A percentile compares a stretch with the other conserved stretches of the same genome.
Evolutionary conservation across 2,797 vertebrate species (phyloP).

Genomic region (Lepilemur ruficaudatus): DNA sequence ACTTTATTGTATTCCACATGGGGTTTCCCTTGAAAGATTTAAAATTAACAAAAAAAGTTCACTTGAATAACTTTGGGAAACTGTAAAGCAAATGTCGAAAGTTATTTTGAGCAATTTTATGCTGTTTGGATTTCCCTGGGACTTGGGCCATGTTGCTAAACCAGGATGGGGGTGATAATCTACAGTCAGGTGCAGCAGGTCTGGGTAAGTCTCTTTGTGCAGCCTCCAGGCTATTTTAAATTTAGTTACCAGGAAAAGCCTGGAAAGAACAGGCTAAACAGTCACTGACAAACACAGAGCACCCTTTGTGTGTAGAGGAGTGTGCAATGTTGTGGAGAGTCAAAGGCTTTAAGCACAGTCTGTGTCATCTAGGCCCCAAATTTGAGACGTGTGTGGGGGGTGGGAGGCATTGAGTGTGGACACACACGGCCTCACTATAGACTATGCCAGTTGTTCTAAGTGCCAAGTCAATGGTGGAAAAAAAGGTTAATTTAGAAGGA

Average conservation of each 20-base stretch:
- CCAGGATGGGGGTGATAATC: not conserved
- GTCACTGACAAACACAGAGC: not conserved
- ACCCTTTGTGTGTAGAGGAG: not conserved
- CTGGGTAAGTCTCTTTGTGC: not conserved
- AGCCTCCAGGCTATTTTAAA: not conserved
- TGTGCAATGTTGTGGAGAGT: not conserved
- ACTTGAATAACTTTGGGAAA: not conserved
- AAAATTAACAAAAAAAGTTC: not conserved
- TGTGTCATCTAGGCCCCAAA: not conserved
- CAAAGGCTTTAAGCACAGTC: not conserved
- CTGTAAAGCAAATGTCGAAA: not conserved
- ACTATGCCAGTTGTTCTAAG: not conserved
- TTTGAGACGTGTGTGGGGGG: not conserved
- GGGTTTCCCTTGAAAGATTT: not conserved
- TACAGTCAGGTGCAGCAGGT: not conserved
- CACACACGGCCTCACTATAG: fast-evolving
- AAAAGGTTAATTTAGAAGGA: not conserved
- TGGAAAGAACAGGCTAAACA: not conserved
- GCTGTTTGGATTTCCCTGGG: not conserved
- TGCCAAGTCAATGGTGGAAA: not conserved
- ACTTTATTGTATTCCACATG: not conserved
- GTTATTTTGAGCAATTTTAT: not conserved
- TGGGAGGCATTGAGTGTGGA: not conserved
- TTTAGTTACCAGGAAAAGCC: not conserved
- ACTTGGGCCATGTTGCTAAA: not conserved